A percentile compares a stretch with the other conserved stretches of the same genome.
phyloP scores from a whole-genome alignment of 2,797 vertebrate genomes.

The Megalops cyprinoides region DNA sequence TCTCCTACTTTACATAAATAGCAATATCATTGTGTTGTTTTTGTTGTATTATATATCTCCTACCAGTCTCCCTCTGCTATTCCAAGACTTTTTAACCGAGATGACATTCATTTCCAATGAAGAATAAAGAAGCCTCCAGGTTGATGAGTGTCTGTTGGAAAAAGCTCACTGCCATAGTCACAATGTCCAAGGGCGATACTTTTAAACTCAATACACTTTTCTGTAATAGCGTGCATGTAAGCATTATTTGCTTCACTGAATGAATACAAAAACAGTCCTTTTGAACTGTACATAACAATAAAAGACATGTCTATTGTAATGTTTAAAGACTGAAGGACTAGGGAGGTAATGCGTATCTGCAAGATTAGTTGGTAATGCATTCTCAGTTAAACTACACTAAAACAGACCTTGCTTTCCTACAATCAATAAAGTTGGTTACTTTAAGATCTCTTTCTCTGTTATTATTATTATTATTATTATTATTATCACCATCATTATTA shows the following conservation, averaged over 20 bases:
- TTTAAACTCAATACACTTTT: constrained; percentile 20
- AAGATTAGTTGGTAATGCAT: background rate
- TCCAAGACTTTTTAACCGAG: constrained; percentile 11
- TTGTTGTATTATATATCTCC: background rate
- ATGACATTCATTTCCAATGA: constrained; percentile 10
- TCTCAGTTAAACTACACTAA: background rate
- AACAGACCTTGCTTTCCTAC: background rate
- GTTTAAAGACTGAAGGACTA: background rate
- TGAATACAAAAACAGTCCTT: constrained; percentile 4
- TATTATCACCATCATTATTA: too few species aligned
- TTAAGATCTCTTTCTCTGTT: too few species aligned
- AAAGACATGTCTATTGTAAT: background rate
- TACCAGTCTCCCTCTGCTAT: background rate
- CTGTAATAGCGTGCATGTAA: background rate
- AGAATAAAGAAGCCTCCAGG: constrained; percentile 2
- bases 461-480: too few species aligned
- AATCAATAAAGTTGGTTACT: background rate
- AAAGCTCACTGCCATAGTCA: background rate
- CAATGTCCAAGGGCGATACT: background rate
- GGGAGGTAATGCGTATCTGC: background rate
- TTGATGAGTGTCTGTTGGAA: constrained; percentile 6
- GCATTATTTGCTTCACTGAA: background rate
- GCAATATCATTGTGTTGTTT: background rate
- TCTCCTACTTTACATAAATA: background rate
- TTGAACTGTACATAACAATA: constrained; percentile 7